These are phyloP conservation scores for Eptesicus fuscus DNA, from an alignment of 2,113 vertebrate genomes.

Conservation along the genomic window DNA sequence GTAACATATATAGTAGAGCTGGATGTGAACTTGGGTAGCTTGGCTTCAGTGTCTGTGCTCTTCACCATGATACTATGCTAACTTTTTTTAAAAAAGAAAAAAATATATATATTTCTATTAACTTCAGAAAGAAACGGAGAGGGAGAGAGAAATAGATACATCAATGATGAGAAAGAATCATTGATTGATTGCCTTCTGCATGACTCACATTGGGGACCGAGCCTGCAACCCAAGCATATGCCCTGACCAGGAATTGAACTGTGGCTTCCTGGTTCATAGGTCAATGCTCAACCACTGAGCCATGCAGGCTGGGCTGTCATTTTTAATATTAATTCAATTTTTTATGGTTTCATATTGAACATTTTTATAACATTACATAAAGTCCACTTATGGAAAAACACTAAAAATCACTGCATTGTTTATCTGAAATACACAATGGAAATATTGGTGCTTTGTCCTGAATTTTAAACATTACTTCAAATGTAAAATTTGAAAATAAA, in stretches of 20 bases:
- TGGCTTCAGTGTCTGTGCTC: not conserved
- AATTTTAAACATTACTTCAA: not conserved
- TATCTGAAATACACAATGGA: not conserved
- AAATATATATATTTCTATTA: too few relatives aligned
- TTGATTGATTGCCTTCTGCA: too few relatives aligned
- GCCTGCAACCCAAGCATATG: too few relatives aligned
- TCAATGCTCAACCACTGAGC: too few relatives aligned
- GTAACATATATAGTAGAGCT: not conserved
- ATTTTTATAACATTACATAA: not conserved
- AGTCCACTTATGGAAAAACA: not conserved
- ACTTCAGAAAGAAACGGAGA: too few relatives aligned
- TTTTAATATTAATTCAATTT: not conserved
- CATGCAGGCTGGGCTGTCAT: not conserved
- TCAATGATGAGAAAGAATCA: too few relatives aligned
- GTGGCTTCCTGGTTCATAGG: too few relatives aligned
- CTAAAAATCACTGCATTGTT: not conserved
- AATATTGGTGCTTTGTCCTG: not conserved
- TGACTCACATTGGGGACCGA: too few relatives aligned
- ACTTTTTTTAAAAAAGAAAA: too few relatives aligned
- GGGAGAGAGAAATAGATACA: too few relatives aligned
- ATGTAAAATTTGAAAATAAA: not conserved
- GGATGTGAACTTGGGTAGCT: not conserved
- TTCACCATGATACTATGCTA: not conserved
- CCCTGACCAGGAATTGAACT: too few relatives aligned
- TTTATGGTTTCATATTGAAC: not conserved